A percentile compares a stretch with the other conserved stretches of the same genome.
phyloP scores from a whole-genome alignment of 2,888 invertebrate genomes.

The Tenthredo mesomela region DNA sequence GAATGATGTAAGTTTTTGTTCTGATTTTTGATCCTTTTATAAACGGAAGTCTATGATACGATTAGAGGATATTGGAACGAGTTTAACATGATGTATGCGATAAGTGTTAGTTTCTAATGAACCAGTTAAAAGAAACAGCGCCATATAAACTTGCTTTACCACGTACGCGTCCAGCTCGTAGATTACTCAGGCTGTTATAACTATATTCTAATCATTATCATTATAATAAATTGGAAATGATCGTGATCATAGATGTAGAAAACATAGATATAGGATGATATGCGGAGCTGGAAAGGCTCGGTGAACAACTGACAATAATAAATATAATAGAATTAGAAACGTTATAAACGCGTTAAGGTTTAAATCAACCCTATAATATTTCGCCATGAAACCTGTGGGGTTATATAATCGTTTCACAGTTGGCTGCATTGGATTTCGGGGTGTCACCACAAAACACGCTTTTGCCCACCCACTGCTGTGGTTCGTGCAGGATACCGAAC shows the following conservation, averaged over 20 bases:
- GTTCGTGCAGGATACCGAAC: conserved; percentile 41
- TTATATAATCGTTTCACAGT: conserved; percentile 60
- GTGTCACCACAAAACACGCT: conserved; percentile 51
- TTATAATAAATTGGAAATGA: background rate
- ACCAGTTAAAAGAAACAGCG: conserved; percentile 21
- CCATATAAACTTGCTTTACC: background rate
- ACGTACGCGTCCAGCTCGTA: conserved; percentile 3
- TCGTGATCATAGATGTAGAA: background rate
- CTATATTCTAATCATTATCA: background rate
- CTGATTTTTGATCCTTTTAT: background rate
- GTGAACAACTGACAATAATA: background rate
- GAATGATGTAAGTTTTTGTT: background rate
- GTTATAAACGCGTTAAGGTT: background rate
- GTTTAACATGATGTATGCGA: conserved; percentile 32
- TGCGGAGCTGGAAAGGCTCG: background rate
- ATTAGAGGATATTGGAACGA: conserved; percentile 16
- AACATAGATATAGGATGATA: background rate
- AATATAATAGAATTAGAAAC: conserved; percentile 11
- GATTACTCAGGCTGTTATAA: background rate
- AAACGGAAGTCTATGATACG: background rate
- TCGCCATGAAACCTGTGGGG: background rate
- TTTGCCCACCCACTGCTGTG: conserved; percentile 36
- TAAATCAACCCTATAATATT: conserved; percentile 26
- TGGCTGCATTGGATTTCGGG: conserved; percentile 60
- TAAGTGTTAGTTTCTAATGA: conserved; percentile 3